A percentile compares a stretch with the other conserved stretches of the same genome.
These are phyloP conservation scores for Pampus argenteus DNA, from an alignment of 2,797 vertebrate genomes.

Conservation along the genomic window DNA sequence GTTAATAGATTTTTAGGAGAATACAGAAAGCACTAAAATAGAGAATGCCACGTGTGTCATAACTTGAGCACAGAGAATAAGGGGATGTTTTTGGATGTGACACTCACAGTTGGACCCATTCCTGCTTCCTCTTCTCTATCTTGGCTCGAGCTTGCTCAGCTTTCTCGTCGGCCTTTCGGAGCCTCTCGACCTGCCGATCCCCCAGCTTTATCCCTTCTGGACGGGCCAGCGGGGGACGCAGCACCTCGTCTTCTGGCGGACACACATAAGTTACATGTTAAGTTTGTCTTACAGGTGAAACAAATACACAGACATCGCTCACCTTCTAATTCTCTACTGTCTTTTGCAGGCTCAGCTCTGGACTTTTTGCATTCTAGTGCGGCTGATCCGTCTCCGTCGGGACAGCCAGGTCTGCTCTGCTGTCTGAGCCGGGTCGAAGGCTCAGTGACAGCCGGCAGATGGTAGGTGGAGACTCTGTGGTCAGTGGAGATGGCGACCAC, in stretches of 20 bases:
- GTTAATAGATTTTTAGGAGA: not conserved
- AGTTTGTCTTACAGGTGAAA: not conserved
- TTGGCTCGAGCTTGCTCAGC: constrained; percentile 85
- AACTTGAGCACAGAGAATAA: not conserved
- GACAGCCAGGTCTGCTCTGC: constrained; percentile 6
- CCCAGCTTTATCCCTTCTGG: constrained; percentile 58
- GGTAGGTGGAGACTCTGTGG: constrained; percentile 89
- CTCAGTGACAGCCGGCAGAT: constrained; percentile 73
- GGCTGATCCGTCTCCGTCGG: constrained; percentile 38
- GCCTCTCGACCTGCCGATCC: constrained; percentile 82
- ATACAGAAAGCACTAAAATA: not conserved
- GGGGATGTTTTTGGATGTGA: not conserved
- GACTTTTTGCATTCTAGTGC: constrained; percentile 55
- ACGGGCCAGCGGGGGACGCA: not conserved
- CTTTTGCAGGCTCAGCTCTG: constrained; percentile 43
- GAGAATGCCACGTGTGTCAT: not conserved
- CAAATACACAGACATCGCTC: not conserved
- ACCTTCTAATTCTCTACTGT: constrained; percentile 48
- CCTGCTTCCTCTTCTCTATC: constrained; percentile 87
- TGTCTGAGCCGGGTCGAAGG: constrained; percentile 57
- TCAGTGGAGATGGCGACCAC: constrained; percentile 86
- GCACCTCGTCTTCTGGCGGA: constrained; percentile 49
- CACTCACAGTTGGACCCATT: constrained; percentile 94
- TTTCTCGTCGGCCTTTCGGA: constrained; percentile 86
- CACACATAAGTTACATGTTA: not conserved